Percentiles rank a stretch among this genome's conserved stretches.
These are phyloP conservation scores for Australoheros facetus DNA, from an alignment of 2,797 vertebrate genomes.

Conservation along the genomic window DNA sequence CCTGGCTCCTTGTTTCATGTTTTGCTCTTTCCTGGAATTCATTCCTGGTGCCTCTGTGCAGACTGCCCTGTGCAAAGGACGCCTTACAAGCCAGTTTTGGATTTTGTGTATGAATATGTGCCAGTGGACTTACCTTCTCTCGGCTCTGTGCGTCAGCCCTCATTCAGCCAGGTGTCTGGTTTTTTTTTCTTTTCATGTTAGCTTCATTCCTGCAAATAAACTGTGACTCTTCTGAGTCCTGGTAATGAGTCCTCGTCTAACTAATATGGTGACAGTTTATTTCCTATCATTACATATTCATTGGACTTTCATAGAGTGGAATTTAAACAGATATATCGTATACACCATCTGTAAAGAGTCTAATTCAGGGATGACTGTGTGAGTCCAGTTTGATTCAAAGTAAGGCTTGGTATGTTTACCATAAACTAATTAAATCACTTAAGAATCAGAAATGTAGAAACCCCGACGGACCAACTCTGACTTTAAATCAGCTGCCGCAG, in stretches of 20 bases:
- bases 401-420: neutral
- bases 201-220: neutral
- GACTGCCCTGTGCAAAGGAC: neutral
- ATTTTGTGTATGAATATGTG: neutral
- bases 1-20: neutral
- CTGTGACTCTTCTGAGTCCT: neutral
- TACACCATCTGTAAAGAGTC: neutral
- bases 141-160: no score
- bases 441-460: neutral
- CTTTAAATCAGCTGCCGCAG: slow-evolving; percentile 40
- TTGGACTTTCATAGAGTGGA: no score
- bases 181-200: neutral
- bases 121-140: neutral
- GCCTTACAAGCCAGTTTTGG: neutral
- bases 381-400: neutral
- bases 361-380: no score
- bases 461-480: slow-evolving; percentile 19
- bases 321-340: neutral
- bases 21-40: neutral
- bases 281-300: no score
- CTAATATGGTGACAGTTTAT: neutral
- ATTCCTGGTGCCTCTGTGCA: neutral
- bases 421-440: neutral
- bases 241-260: neutral
- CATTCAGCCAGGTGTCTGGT: neutral